Evolutionary conservation across 2,113 vertebrate genomes (phyloP).

Genomic region (Saccopteryx leptura): DNA sequence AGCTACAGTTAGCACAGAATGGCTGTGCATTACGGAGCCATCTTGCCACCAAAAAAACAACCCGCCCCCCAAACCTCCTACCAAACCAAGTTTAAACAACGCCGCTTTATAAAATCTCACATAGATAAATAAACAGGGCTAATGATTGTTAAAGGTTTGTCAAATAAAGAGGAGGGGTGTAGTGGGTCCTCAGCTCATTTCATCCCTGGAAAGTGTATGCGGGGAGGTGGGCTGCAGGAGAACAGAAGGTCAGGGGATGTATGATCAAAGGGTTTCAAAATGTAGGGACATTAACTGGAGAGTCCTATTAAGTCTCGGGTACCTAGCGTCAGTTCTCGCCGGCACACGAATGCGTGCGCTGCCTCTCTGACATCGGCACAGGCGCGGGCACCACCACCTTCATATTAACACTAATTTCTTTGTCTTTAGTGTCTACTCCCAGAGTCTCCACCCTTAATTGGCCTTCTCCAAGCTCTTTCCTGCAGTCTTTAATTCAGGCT

Average conservation of each 20-base stretch:
- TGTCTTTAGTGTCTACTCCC: slow-evolving; percentile 1
- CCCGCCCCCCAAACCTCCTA: neutral
- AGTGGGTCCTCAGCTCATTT: neutral
- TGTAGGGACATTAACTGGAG: slow-evolving; percentile 34
- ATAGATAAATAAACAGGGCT: neutral
- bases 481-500: slow-evolving; percentile 12
- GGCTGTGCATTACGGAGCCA: neutral
- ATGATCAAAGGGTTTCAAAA: slow-evolving; percentile 14
- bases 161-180: neutral
- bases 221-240: neutral
- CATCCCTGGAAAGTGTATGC: neutral
- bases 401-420: slow-evolving; percentile 33
- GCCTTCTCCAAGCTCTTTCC: neutral
- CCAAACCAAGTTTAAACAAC: neutral
- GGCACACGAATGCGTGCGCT: neutral
- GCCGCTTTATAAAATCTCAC: slow-evolving; percentile 49
- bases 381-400: neutral
- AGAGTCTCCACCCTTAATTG: neutral
- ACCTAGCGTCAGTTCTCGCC: neutral
- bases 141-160: neutral
- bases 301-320: neutral
- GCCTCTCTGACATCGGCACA: neutral
- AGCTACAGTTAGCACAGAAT: neutral
- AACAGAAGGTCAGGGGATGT: neutral
- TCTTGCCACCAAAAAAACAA: slow-evolving; percentile 24